Conservation (phyloP, 2,888 invertebrate species). For the Chrysolina haemoptera region DNA sequence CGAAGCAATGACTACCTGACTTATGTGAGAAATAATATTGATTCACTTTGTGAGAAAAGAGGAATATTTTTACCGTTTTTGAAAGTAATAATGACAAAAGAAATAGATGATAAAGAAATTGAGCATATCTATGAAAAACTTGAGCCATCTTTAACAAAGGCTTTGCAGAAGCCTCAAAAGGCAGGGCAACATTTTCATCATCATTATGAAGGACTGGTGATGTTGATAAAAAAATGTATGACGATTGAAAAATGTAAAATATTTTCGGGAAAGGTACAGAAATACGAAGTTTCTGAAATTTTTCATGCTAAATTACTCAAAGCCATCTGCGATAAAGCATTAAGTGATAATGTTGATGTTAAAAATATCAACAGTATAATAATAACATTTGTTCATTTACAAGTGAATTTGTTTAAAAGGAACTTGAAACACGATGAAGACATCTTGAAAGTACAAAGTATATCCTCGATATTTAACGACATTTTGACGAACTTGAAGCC, state of each 20-base stretch:
- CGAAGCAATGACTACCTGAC: constrained; percentile 71
- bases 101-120: constrained; percentile 70
- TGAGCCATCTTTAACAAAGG: constrained; percentile 76
- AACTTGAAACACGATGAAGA: constrained; percentile 49
- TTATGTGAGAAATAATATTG: constrained; percentile 70
- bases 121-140: constrained; percentile 74
- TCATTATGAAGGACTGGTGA: constrained; percentile 74
- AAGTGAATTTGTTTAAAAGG: constrained; percentile 71
- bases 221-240: constrained; percentile 76
- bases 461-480: constrained; percentile 52
- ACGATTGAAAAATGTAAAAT: constrained; percentile 73
- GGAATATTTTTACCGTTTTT: constrained; percentile 78
- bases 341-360: constrained; percentile 63
- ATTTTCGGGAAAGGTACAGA: constrained; percentile 75
- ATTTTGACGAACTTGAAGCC: constrained; percentile 48
- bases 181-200: constrained; percentile 77
- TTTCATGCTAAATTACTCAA: constrained; percentile 75
- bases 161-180: constrained; percentile 80
- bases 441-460: constrained; percentile 50
- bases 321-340: constrained; percentile 73
- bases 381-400: constrained; percentile 73
- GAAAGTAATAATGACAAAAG: constrained; percentile 70
- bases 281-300: constrained; percentile 75
- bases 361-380: constrained; percentile 73
- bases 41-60: constrained; percentile 73